Base-by-base conservation (phyloP, 1,140 invertebrate species). In the Drosophila nigromelanica region DNA sequence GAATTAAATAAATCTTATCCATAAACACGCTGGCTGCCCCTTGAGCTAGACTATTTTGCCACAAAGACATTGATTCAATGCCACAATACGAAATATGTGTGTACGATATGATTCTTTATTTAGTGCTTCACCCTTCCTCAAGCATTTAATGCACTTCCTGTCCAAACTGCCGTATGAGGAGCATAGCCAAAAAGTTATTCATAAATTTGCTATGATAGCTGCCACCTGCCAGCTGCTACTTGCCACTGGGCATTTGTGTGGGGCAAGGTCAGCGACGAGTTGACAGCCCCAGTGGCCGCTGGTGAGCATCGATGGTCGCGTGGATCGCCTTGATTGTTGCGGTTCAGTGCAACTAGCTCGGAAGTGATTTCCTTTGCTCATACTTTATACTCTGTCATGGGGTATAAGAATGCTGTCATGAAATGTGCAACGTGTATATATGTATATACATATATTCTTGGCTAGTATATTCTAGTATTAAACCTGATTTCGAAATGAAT, bases 271-370 rank as follows among this genome's bases (percentile, higher is more conserved):
- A 37, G 10, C 55, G 10, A 10, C 35, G 15, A 68, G 55, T 60
- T 68, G 64, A 68, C 55, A 60, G 42, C 30, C 37, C 37, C 18
- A 62, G 24, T 42, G 47, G 47, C 52, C 45, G 50, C 70, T 56
- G 59, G 45, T 48, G 64, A 42, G 62, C 56, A 67, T 61, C 51
- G 56, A 27, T 71, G 59, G 67, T 55, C 56, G 42, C 45, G 5
- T 18, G 27, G 54, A 61, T 56, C 50, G 73, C 76, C 81, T 70
- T 87, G 81, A 81, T 85, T 76, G 81, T 80, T 87, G 54, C 74
- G 81, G 81, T 86, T 85, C 81, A 80, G 78, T 85, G 78, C 64
- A 73, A 68, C 35, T 68, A 45, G 40, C 63, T 72, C 81, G 77
- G 58, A 73, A 83, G 70, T 68, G 48, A 45, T 42, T 56, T 14